Base-by-base conservation (phyloP, 2,888 invertebrate species). In the Diarsia rubi region DNA sequence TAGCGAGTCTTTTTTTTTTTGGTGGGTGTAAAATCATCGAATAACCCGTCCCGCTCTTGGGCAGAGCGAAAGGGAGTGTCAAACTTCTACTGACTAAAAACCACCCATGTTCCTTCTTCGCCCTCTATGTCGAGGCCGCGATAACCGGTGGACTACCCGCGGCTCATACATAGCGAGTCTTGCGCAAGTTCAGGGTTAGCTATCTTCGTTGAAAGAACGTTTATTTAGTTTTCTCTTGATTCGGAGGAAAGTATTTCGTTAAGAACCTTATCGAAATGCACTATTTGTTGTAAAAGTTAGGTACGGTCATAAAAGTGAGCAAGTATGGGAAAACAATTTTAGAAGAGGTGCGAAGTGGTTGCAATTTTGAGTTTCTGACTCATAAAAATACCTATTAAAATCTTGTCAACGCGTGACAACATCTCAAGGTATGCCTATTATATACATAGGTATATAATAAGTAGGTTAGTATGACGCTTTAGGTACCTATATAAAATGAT, bases 351-450 rank as follows among this genome's bases (percentile, higher is more conserved):
- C 14, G 8, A 44, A 42, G 19, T 16, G 3, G 12, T 45, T 14
- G 45, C 27, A 47, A 69, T 42, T 78, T n/a, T 12, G 1, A 70
- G 54, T 63, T 57, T 69, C 52, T 79, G 63, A 71, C 24, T 54
- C 62, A 73, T 63, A 31, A 62, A 31, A 72, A 21, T 59, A 63
- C 31, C 12, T 65, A 65, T 31, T 49, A 68, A 73, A 42, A 77
- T 69, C 54, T 54, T 62, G 59, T 65, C 68, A 70, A 63, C 42
- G 37, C 78, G 60, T 66, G 47, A 21, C 60, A 44, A 67, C 9
- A 42, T 57, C 54, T 57, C 67, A 70, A 68, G 72, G 65, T 42
- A n/a, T n/a, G n/a, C n/a, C n/a, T n/a, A n/a, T n/a, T n/a, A n/a
- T n/a, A n/a, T n/a, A n/a, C n/a, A n/a, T n/a, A n/a, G n/a, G n/a